A percentile compares a stretch with the other conserved stretches of the same genome.
phyloP scores from a whole-genome alignment of 2,888 invertebrate species.

The Cheilosia pagana region DNA sequence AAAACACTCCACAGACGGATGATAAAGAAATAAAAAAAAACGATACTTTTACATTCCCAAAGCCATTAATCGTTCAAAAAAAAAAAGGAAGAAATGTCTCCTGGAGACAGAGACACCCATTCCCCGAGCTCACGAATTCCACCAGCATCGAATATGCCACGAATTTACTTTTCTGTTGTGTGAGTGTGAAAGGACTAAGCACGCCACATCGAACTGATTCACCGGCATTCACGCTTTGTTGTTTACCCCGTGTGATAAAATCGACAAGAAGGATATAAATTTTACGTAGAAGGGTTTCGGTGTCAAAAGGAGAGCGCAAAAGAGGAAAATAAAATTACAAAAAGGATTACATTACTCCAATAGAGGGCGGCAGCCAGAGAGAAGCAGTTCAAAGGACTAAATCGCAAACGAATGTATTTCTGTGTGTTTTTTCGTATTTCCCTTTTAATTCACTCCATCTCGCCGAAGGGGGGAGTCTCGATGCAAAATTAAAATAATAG shows the following conservation, averaged over 20 bases:
- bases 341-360: slow-evolving; percentile 40
- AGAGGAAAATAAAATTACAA: slow-evolving; percentile 13
- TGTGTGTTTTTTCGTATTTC: slow-evolving; percentile 27
- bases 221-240: slow-evolving; percentile 48
- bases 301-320: slow-evolving; percentile 26
- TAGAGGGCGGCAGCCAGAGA: background rate
- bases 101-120: slow-evolving; percentile 13
- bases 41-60: slow-evolving; percentile 41
- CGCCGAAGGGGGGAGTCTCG: slow-evolving; percentile 3
- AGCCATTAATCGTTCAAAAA: slow-evolving; percentile 62
- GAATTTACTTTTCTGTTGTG: slow-evolving; percentile 35
- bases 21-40: slow-evolving; percentile 12
- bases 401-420: slow-evolving; percentile 35
- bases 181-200: slow-evolving; percentile 40
- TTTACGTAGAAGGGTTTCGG: slow-evolving; percentile 31
- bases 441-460: slow-evolving; percentile 48
- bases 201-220: slow-evolving; percentile 17
- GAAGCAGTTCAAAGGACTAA: slow-evolving; percentile 21
- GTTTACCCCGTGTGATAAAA: slow-evolving; percentile 47
- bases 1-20: slow-evolving; percentile 14
- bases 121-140: slow-evolving; percentile 11
- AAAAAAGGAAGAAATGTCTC: background rate
- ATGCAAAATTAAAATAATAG: slow-evolving; percentile 70
- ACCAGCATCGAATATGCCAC: slow-evolving; percentile 17
- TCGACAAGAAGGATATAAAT: slow-evolving; percentile 63